Evolutionary conservation across 2,888 invertebrate species (phyloP).

Genomic region (Steromphala cineraria): DNA sequence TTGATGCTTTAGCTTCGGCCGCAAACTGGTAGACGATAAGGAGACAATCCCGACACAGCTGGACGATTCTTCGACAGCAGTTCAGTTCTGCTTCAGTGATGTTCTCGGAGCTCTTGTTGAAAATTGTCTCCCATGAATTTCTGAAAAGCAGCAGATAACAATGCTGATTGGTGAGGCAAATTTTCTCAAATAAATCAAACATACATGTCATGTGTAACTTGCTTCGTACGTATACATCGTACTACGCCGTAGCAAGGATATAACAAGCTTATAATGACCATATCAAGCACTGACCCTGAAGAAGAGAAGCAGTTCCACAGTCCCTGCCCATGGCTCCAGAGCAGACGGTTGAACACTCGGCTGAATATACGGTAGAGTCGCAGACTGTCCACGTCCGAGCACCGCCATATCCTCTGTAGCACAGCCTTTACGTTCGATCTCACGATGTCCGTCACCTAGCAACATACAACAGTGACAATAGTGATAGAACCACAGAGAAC

Average conservation of each 20-base stretch:
- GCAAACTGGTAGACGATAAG: slow-evolving; percentile 75
- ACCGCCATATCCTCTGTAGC: slow-evolving; percentile 69
- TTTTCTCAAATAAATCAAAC: background rate
- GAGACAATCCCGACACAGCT: slow-evolving; percentile 74
- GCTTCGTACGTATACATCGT: no score
- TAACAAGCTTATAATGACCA: background rate
- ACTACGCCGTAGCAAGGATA: no score
- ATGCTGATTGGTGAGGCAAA: background rate
- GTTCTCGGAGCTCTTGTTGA: slow-evolving; percentile 72
- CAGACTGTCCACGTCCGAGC: slow-evolving; percentile 67
- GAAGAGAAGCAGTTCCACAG: slow-evolving; percentile 73
- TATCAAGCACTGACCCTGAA: slow-evolving; percentile 50
- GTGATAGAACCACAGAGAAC: background rate
- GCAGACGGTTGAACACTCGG: slow-evolving; percentile 73
- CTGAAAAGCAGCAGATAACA: slow-evolving; percentile 37
- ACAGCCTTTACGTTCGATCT: slow-evolving; percentile 72
- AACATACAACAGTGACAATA: background rate
- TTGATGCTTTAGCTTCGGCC: slow-evolving; percentile 63
- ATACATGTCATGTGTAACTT: background rate
- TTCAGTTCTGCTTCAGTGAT: slow-evolving; percentile 68
- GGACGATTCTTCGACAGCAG: slow-evolving; percentile 73
- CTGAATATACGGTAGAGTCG: slow-evolving; percentile 70
- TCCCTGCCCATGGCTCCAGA: slow-evolving; percentile 75
- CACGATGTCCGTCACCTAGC: slow-evolving; percentile 74
- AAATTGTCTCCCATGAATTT: slow-evolving; percentile 74